A percentile compares a stretch with the other conserved stretches of the same genome.
Conservation (phyloP, 2,797 vertebrate genomes). For the Borostomias antarcticus region DNA sequence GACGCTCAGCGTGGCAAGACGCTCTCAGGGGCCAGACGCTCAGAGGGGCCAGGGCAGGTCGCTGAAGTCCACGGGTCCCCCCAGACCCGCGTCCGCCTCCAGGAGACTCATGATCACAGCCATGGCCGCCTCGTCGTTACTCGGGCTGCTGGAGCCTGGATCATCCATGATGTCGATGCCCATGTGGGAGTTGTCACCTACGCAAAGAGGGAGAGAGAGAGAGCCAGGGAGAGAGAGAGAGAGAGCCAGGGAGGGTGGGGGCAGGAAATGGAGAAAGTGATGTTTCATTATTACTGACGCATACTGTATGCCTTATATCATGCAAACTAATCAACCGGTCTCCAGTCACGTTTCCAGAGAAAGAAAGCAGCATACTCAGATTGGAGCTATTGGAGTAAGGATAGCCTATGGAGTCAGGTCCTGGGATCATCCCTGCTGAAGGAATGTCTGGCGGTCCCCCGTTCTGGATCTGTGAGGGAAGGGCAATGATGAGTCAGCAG, state of each 20-base stretch:
- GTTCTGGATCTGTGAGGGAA: slow-evolving; percentile 84
- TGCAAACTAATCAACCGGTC: not conserved
- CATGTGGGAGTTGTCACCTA: slow-evolving; percentile 94
- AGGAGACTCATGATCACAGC: slow-evolving; percentile 98
- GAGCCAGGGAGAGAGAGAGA: not conserved
- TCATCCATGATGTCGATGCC: slow-evolving; percentile 96
- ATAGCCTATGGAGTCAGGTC: slow-evolving; percentile 91
- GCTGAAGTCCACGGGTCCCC: slow-evolving; percentile 97
- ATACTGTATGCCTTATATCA: not conserved
- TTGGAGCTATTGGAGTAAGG: slow-evolving; percentile 94
- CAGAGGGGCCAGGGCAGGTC: slow-evolving; percentile 98
- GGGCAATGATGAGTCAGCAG: not conserved
- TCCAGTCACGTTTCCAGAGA: no score
- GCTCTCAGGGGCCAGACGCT: no score
- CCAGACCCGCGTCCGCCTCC: slow-evolving; percentile 96
- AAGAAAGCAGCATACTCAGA: slow-evolving; percentile 87
- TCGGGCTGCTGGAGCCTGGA: slow-evolving; percentile 95
- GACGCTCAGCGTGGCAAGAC: no score
- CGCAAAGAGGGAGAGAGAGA: not conserved
- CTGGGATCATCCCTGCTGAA: slow-evolving; percentile 83
- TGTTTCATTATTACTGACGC: no score
- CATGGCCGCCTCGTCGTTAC: slow-evolving; percentile 98
- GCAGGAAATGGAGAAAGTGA: not conserved
- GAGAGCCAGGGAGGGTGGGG: not conserved
- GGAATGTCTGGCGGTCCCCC: slow-evolving; percentile 91